These are phyloP conservation scores for Epistrophe eligans DNA, from an alignment of 2,888 invertebrate species.

Conservation along the genomic window DNA sequence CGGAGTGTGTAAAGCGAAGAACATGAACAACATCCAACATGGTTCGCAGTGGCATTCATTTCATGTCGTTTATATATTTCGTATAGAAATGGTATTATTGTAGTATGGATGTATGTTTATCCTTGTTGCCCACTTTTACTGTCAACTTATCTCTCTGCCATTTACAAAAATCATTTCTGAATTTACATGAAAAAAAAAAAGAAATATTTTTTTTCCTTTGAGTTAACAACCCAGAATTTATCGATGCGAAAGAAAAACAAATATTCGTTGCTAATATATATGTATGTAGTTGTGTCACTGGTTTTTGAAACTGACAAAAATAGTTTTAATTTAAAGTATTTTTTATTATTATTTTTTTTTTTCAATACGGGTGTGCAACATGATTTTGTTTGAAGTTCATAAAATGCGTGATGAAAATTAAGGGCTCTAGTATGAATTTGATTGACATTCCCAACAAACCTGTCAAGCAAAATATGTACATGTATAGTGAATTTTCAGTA, in stretches of 20 bases:
- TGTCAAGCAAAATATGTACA: too few relatives aligned
- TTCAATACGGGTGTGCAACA: too few relatives aligned
- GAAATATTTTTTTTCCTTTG: neutral
- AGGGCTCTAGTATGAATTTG: neutral
- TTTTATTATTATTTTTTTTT: neutral
- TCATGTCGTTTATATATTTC: conserved; percentile 27
- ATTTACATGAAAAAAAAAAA: neutral
- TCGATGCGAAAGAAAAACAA: conserved; percentile 24
- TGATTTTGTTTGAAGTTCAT: neutral
- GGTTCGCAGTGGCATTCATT: conserved; percentile 22
- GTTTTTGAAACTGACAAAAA: conserved; percentile 13
- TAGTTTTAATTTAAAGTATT: conserved; percentile 11
- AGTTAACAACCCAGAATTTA: conserved; percentile 37
- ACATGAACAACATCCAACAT: conserved; percentile 7
- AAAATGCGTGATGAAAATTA: neutral
- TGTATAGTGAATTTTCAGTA: too few relatives aligned
- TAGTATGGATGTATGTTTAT: neutral
- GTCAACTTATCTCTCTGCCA: conserved; percentile 48
- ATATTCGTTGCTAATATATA: conserved; percentile 23
- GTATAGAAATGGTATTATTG: conserved; percentile 2
- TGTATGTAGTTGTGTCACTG: conserved; percentile 11
- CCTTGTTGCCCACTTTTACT: conserved; percentile 20
- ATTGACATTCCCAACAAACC: conserved; percentile 7
- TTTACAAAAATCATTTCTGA: conserved; percentile 21
- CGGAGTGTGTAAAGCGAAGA: neutral